Conservation (phyloP, 2,113 vertebrate genomes). For the Oxyruncus cristatus region DNA sequence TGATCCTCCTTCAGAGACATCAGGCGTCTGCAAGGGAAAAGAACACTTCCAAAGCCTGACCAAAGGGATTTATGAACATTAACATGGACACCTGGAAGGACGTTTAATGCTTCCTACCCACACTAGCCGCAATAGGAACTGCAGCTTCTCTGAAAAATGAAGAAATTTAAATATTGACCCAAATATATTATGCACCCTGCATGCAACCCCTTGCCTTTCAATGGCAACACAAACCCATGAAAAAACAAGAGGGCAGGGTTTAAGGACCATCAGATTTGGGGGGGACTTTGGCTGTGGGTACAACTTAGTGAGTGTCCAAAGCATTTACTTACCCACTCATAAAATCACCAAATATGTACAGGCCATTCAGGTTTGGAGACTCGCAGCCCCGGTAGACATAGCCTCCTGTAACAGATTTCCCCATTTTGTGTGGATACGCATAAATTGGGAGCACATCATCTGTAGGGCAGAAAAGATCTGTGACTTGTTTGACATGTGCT, state of each 20-base stretch:
- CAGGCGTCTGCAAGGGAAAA: slow-evolving; percentile 77
- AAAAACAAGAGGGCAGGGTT: neutral
- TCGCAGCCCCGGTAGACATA: slow-evolving; percentile 93
- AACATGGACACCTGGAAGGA: neutral
- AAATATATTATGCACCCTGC: neutral
- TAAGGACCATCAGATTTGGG: neutral
- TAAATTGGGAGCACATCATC: slow-evolving; percentile 93
- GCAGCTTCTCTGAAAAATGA: neutral
- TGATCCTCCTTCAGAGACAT: slow-evolving; percentile 88
- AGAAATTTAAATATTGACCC: neutral
- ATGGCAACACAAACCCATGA: neutral
- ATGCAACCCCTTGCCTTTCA: neutral
- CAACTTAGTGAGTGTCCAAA: neutral
- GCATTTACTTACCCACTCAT: slow-evolving; percentile 91
- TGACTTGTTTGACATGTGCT: neutral
- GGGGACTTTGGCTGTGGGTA: neutral
- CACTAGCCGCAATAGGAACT: neutral
- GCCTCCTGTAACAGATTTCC: slow-evolving; percentile 93
- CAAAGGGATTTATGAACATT: neutral
- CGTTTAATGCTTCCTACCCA: neutral
- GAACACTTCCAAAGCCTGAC: neutral
- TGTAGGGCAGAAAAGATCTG: slow-evolving; percentile 47
- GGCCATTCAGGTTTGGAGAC: slow-evolving; percentile 91
- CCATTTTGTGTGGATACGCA: slow-evolving; percentile 91
- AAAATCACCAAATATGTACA: slow-evolving; percentile 98